Conservation (phyloP, 1,140 invertebrate genomes). For the Papilio polyxenes region DNA sequence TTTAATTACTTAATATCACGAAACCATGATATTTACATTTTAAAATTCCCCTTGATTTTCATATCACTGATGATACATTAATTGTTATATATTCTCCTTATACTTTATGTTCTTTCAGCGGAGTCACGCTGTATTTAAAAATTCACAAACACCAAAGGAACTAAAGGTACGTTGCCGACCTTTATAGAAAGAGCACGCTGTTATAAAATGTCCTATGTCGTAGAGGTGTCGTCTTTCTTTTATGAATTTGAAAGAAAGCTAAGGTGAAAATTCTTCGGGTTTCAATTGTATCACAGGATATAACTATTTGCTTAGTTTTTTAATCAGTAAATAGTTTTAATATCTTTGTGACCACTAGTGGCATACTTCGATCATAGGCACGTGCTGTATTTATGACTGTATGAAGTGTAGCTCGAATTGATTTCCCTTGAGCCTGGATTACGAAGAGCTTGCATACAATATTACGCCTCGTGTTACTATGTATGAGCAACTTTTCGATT, state of each 20-base stretch:
- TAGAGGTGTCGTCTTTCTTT: not conserved
- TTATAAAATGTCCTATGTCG: too few relatives aligned
- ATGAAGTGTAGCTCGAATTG: constrained; percentile 7
- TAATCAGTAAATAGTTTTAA: not conserved
- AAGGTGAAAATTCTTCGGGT: not conserved
- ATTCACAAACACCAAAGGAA: not conserved
- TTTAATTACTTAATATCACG: constrained; percentile 17
- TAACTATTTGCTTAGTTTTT: not conserved
- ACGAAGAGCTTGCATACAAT: not conserved
- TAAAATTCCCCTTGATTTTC: not conserved
- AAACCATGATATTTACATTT: not conserved
- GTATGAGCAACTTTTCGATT: too few relatives aligned
- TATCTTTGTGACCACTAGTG: not conserved
- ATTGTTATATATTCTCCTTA: not conserved
- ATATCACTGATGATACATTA: not conserved
- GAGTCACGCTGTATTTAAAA: not conserved
- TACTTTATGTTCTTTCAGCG: not conserved
- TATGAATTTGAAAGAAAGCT: not conserved
- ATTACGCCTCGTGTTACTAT: not conserved
- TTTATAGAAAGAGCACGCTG: too few relatives aligned
- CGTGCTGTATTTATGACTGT: not conserved
- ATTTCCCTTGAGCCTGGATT: constrained; percentile 9
- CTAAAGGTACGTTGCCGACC: not conserved
- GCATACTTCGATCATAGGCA: not conserved
- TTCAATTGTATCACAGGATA: not conserved